These are phyloP conservation scores for Acrocyrtus sp. DNA, from an alignment of 2,888 invertebrate species.

Conservation along the genomic window DNA sequence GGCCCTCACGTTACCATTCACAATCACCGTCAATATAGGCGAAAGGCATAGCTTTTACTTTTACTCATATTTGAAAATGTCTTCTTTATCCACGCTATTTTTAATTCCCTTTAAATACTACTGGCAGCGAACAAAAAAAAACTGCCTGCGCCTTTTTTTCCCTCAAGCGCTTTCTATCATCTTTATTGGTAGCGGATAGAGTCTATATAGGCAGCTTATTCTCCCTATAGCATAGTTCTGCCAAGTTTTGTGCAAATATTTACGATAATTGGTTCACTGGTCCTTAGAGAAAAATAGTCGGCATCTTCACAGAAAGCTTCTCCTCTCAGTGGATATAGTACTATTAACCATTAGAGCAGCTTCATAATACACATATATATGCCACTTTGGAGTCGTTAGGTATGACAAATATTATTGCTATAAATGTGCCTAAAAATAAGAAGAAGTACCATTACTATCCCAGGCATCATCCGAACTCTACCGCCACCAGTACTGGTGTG, in stretches of 20 bases:
- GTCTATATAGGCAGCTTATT: neutral
- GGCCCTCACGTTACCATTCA: neutral
- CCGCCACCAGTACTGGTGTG: no score
- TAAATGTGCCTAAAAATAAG: neutral
- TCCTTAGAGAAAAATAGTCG: conserved; percentile 32
- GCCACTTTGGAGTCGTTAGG: conserved; percentile 43
- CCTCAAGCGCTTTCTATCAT: neutral
- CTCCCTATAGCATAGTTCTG: neutral
- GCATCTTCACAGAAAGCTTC: conserved; percentile 17
- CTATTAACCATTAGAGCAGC: conserved; percentile 45
- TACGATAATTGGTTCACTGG: conserved; percentile 53
- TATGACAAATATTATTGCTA: conserved; percentile 49
- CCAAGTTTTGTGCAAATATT: conserved; percentile 52
- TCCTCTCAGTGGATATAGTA: no score
- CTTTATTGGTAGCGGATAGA: no score
- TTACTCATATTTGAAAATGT: no score
- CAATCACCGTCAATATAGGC: neutral
- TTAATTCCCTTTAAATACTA: no score
- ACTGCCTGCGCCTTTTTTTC: neutral
- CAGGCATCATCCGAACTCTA: no score
- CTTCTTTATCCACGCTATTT: neutral
- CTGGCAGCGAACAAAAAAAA: no score
- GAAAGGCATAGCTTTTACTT: no score
- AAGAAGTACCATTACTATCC: neutral
- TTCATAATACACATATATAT: conserved; percentile 47